Base-by-base conservation (phyloP, 2,797 vertebrate species). In the Melanotaenia pygmaea region DNA sequence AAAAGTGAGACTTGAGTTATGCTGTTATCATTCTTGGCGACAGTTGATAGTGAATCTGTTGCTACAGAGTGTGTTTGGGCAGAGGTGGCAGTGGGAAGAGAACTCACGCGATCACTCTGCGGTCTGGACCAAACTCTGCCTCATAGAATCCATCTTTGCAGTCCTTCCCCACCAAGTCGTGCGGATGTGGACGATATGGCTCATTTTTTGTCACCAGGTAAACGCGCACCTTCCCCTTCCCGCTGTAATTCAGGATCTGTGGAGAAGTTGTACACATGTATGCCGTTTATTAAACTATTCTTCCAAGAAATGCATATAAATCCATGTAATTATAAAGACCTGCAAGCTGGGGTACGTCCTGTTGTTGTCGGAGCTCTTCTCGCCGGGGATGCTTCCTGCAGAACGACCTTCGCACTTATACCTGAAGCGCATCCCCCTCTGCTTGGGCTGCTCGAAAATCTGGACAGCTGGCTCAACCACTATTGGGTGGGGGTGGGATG, bases 381-480 rank as follows among this genome's bases (percentile, higher is more conserved):
- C 96, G 43, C 98, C 98, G 0, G 97, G 97, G 91, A 99, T 99
- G 93, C 98, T 99, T 59, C 98, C 98, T 0, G 98, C 98, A 0
- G 97, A 99, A 67, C 98, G 96, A 2, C 98, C 98, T 88, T 99
- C 98, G 66, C 97, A 99, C 88, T 97, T 97, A 92, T 99, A 99
- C 75, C 98, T 94, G 91, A 99, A 99, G 69, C 98, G 97, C 98
- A 99, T 99, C 24, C 98, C 97, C 77, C 97, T 94, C 86, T 98
- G 98, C 81, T 96, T 95, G 72, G 98, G 98, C 83, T 99, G 97
- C 85, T 99, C 98, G 35, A 95, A 96, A 87, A 99, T 97, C 92
- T 97, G 96, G 80, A 97, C 88, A 66, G 93, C 94, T 2, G 97
- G 96, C 72, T 96, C 95, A 58, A 88, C 93, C 94, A 95, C 98